These are phyloP conservation scores for Gymnocheta viridis DNA, from an alignment of 2,888 invertebrate species.

Conservation along the genomic window DNA sequence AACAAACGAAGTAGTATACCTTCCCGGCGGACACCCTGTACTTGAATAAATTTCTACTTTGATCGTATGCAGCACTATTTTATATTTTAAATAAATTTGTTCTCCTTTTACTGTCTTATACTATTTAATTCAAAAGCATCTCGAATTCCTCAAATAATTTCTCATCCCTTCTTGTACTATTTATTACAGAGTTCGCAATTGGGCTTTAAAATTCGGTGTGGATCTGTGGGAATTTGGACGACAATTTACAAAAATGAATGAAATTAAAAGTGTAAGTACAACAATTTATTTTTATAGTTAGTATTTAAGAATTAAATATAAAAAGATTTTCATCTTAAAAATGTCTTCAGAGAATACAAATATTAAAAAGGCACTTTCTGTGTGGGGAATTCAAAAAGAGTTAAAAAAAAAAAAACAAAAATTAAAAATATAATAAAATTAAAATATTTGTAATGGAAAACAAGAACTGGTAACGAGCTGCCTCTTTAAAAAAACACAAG, in stretches of 20 bases:
- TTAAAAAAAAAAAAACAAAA: not conserved
- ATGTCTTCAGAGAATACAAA: not conserved
- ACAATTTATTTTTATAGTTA: not conserved
- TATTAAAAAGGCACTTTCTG: not conserved
- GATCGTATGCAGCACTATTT: too few relatives aligned
- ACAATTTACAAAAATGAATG: constrained; percentile 93
- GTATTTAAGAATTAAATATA: not conserved
- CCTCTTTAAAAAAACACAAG: constrained; percentile 12
- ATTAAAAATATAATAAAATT: not conserved
- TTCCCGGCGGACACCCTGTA: too few relatives aligned
- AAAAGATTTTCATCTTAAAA: not conserved
- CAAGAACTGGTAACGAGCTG: not conserved
- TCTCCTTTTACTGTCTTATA: too few relatives aligned
- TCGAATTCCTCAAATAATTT: not conserved
- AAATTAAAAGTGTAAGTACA: constrained; percentile 91
- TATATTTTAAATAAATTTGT: too few relatives aligned
- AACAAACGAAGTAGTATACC: too few relatives aligned
- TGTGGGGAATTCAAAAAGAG: not conserved
- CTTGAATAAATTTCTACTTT: too few relatives aligned
- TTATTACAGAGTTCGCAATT: constrained; percentile 90
- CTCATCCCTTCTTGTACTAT: not conserved
- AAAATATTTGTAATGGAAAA: not conserved
- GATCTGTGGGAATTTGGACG: constrained; percentile 94
- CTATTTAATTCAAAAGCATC: too few relatives aligned
- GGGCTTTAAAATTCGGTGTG: constrained; percentile 95